Evolutionary conservation across 2,113 vertebrate species (phyloP).

Genomic region (Marcusenius ussheri): DNA sequence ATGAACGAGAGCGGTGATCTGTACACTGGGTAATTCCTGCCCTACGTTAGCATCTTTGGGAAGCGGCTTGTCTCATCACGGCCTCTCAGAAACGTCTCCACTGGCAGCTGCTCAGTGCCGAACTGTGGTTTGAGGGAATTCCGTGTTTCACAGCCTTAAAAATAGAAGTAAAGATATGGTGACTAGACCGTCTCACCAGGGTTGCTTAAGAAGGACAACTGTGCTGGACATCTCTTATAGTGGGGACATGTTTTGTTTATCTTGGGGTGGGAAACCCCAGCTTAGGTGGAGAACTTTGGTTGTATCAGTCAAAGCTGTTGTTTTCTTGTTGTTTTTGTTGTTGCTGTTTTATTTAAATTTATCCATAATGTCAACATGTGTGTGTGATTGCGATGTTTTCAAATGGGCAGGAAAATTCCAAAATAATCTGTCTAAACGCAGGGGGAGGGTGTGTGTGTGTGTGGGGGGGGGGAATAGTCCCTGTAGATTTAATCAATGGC

Average conservation of each 20-base stretch:
- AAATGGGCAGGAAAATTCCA: neutral
- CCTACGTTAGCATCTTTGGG: neutral
- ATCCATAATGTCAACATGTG: neutral
- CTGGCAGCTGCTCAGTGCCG: neutral
- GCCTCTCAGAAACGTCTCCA: neutral
- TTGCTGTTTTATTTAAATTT: neutral
- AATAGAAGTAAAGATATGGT: neutral
- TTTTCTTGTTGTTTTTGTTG: neutral
- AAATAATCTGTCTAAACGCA: neutral
- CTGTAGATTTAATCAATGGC: neutral
- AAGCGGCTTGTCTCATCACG: neutral
- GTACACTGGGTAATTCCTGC: neutral
- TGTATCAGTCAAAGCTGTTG: neutral
- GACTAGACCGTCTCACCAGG: neutral
- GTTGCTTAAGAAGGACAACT: neutral
- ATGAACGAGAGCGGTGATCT: neutral
- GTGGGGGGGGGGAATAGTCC: neutral
- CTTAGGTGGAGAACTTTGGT: slow-evolving; percentile 44
- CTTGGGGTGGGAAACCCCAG: slow-evolving; percentile 42
- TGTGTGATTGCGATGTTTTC: neutral
- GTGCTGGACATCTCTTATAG: neutral
- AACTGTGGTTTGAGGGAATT: neutral
- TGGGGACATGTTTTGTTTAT: slow-evolving; percentile 35
- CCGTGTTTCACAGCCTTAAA: neutral
- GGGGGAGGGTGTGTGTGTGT: neutral